Base-by-base conservation (phyloP, 2,888 invertebrate species). In the Coenonympha glycerion region DNA sequence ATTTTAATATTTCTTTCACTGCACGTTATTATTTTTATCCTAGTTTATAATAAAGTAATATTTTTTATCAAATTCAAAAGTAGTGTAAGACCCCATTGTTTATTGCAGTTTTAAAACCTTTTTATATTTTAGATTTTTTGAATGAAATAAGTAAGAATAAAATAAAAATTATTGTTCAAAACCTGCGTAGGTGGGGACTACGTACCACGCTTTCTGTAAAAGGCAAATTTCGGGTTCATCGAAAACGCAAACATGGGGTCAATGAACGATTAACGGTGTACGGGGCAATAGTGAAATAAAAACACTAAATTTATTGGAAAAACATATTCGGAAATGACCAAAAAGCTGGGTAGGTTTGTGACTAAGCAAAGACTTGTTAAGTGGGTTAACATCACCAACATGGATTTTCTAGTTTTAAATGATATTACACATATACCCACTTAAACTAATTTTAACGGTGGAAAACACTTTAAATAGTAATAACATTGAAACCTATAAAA, bases 211-310 rank as follows among this genome's bases (percentile, higher is more conserved):
- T 30, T 42, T 52, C 56, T 60, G 55, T 56, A 61, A 60, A 61
- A 55, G 61, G 61, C 37, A 57, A 47, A 49, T 56, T 58, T 61
- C 56, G 56, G 57, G 58, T 52, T 55, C 41, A 50, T 55, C 49
- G 39, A 47, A 48, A 50, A 49, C 55, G 30, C 46, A 46, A 48
- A 49, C 36, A 42, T 6, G 24, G 62, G 76, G 70, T 74, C 66
- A 66, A 62, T 57, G 69, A 46, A 70, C 78, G 71, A 63, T 68
- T 73, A 68, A 78, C 69, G 64, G 46, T 52, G 30, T 39, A 39
- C 47, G 16, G 47, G 42, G 24, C 49, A 40, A 53, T 49, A 52
- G 44, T 47, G 34, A 28, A 49, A 55, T 52, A 52, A 55, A 55
- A 52, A 40, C 26, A 28, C 6, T 18, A 5, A 45, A 47, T 55